A percentile compares a stretch with the other conserved stretches of the same genome.
Conservation (phyloP, 2,888 invertebrate species). For the Melanostoma scalare region DNA sequence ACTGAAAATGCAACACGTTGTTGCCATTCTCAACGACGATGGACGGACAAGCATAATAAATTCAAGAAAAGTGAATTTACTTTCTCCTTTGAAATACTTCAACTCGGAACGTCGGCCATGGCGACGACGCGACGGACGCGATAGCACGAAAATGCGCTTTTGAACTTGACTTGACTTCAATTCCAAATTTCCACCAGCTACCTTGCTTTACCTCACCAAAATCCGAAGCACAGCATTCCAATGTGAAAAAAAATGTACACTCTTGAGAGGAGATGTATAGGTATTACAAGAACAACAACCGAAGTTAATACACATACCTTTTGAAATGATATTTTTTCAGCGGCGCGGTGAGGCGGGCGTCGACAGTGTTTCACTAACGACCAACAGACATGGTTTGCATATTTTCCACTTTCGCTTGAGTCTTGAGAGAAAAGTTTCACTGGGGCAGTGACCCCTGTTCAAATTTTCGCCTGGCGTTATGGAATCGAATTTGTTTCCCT, state of each 20-base stretch:
- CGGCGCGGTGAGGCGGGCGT: not conserved
- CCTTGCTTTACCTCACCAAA: constrained; percentile 10
- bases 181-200: constrained; percentile 57
- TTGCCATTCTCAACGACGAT: constrained; percentile 26
- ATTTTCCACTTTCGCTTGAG: constrained; percentile 70
- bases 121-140: not conserved
- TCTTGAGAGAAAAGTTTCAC: constrained; percentile 62
- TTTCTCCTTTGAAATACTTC: constrained; percentile 52
- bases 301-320: constrained; percentile 40
- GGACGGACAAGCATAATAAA: constrained; percentile 56
- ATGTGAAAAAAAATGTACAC: constrained; percentile 19
- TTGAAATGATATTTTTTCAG: constrained; percentile 36
- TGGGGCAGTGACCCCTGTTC: constrained; percentile 53
- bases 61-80: constrained; percentile 70
- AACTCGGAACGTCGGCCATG: constrained; percentile 7
- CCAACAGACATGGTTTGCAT: constrained; percentile 62
- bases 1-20: constrained; percentile 52
- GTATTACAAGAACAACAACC: constrained; percentile 11
- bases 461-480: constrained; percentile 1
- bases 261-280: constrained; percentile 9
- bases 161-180: constrained; percentile 73
- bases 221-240: constrained; percentile 27
- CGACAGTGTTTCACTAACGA: constrained; percentile 61
- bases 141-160: constrained; percentile 71
- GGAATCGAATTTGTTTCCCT: not conserved